A percentile compares a stretch with the other conserved stretches of the same genome.
Evolutionary conservation across 2,797 vertebrate species (phyloP).

Genomic region (Eremophila alpestris): DNA sequence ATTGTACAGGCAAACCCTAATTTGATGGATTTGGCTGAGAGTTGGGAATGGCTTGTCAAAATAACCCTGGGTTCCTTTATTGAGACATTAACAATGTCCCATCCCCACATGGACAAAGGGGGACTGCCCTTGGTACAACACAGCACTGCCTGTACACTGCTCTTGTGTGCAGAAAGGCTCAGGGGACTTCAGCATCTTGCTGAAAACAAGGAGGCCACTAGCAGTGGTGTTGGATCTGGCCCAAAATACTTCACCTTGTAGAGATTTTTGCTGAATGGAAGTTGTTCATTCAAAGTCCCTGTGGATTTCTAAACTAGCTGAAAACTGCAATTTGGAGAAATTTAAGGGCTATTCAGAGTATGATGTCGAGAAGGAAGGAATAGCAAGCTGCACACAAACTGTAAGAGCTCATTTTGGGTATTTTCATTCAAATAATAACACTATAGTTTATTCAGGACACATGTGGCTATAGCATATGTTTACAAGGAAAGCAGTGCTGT

Average conservation of each 20-base stretch:
- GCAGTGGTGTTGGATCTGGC: background rate
- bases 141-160: accelerated
- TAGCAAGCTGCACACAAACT: background rate
- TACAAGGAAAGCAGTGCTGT: background rate
- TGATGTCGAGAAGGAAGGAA: background rate
- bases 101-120: accelerated
- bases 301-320: background rate
- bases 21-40: background rate
- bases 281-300: background rate
- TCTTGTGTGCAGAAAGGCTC: background rate
- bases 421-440: background rate
- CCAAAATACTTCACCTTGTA: background rate
- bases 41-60: background rate
- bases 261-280: background rate
- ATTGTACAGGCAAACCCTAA: background rate
- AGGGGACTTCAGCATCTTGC: background rate
- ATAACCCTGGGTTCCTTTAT: background rate
- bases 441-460: background rate
- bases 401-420: background rate
- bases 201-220: background rate
- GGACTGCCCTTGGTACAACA: background rate
- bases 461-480: background rate
- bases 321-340: background rate
- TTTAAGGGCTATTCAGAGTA: background rate
- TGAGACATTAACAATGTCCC: background rate